Percentiles rank a stretch among this genome's conserved stretches.
Conservation (phyloP, 2,888 invertebrate genomes). For the Pollenia labialis region DNA sequence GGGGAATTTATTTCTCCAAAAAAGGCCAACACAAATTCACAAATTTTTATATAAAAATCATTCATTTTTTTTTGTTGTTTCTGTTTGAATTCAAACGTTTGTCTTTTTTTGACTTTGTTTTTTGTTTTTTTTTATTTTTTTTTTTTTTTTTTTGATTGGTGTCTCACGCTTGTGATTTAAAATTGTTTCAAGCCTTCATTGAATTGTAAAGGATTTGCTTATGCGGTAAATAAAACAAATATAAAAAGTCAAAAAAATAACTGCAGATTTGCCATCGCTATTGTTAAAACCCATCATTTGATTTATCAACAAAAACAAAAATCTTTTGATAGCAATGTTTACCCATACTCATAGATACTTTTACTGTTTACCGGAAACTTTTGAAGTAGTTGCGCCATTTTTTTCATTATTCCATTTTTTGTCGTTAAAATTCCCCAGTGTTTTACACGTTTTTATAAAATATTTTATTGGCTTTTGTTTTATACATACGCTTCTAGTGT, state of each 20-base stretch:
- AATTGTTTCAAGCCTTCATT: constrained; percentile 17
- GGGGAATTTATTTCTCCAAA: constrained; percentile 31
- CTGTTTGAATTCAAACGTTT: constrained; percentile 37
- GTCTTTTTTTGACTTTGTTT: background rate
- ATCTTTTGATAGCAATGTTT: constrained; percentile 49
- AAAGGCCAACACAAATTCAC: constrained; percentile 30
- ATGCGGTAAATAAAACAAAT: constrained; percentile 65
- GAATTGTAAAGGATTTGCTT: constrained; percentile 58
- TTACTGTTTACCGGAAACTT: constrained; percentile 74
- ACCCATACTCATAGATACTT: constrained; percentile 8
- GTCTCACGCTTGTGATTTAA: constrained; percentile 45
- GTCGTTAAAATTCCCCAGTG: constrained; percentile 55
- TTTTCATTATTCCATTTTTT: constrained; percentile 13
- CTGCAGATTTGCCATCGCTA: background rate
- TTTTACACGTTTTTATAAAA: constrained; percentile 59
- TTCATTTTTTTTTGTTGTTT: background rate
- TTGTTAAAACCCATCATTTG: constrained; percentile 64
- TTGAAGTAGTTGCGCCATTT: constrained; percentile 72
- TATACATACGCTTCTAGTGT: constrained; percentile 28
- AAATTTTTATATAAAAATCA: constrained; percentile 45
- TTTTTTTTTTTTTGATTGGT: constrained; percentile 33
- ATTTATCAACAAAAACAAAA: constrained; percentile 61
- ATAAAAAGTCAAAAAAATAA: background rate
- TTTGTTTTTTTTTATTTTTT: constrained; percentile 14
- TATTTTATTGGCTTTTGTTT: constrained; percentile 72